Percentiles rank a stretch among this genome's conserved stretches.
Conservation (phyloP, 2,797 vertebrate species). For the Neostethus bicornis region DNA sequence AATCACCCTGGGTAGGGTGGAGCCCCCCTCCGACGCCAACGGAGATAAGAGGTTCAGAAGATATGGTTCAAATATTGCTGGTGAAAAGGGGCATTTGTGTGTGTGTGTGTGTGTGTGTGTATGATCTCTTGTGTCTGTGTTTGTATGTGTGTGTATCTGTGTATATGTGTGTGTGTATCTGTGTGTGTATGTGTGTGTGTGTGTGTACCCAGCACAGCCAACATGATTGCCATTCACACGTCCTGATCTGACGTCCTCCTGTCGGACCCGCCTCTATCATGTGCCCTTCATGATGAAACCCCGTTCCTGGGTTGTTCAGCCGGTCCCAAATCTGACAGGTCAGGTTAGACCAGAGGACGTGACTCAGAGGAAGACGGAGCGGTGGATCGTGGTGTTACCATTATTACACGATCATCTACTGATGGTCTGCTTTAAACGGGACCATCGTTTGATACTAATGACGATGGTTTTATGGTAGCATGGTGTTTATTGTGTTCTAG, state of each 20-base stretch:
- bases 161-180: no score
- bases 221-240: conserved; percentile 27
- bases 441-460: conserved; percentile 14
- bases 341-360: conserved; percentile 34
- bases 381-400: conserved; percentile 33
- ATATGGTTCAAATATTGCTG: no score
- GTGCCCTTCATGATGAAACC: conserved; percentile 56
- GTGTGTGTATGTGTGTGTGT: no score
- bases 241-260: conserved; percentile 41
- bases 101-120: no score
- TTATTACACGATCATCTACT: conserved; percentile 41
- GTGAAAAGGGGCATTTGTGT: no score
- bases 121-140: no score
- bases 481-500: conserved; percentile 45
- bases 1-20: no score
- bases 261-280: conserved; percentile 44
- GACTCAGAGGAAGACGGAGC: conserved; percentile 30
- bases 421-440: conserved; percentile 24
- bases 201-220: no score
- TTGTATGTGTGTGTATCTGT: no score
- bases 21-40: no score
- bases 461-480: no score
- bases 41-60: no score
- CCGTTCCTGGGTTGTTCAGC: conserved; percentile 37
- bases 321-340: conserved; percentile 31